Evolutionary conservation across 2,888 invertebrate genomes (phyloP).

Genomic region (Meteorus cinctellus): DNA sequence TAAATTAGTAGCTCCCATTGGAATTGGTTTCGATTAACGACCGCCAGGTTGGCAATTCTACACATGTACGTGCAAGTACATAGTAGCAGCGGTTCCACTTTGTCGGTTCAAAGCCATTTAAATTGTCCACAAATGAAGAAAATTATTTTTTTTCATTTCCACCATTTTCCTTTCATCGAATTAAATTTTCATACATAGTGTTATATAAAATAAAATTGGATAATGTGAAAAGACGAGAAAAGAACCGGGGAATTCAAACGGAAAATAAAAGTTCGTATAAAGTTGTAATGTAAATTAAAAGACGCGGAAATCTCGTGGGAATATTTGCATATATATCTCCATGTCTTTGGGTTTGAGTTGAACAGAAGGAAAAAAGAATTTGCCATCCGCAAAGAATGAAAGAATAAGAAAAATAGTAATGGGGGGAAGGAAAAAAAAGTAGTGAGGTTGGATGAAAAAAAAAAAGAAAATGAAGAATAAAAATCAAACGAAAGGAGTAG

Average conservation of each 20-base stretch:
- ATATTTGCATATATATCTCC: slow-evolving; percentile 14
- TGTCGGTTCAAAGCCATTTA: neutral
- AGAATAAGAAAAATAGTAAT: neutral
- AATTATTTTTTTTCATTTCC: neutral
- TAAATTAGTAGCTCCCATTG: slow-evolving; percentile 37
- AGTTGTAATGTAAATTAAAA: slow-evolving; percentile 17
- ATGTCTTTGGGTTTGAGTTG: slow-evolving; percentile 9
- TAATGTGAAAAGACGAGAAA: neutral
- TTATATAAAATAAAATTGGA: neutral
- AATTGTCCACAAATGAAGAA: neutral
- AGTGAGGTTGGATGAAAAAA: neutral
- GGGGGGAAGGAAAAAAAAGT: neutral
- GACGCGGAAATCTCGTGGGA: neutral
- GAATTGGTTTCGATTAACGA: slow-evolving; percentile 41
- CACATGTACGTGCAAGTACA: neutral
- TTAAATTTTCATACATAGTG: neutral
- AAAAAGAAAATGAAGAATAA: neutral
- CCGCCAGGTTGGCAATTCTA: slow-evolving; percentile 35
- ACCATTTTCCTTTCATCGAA: neutral
- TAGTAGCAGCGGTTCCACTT: neutral
- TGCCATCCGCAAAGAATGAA: neutral
- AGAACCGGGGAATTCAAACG: neutral
- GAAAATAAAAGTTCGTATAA: neutral
- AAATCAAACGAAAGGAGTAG: slow-evolving; percentile 16
- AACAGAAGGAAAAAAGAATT: neutral